Base-by-base conservation (phyloP, 2,113 vertebrate species). In the Macquaria australasica region DNA sequence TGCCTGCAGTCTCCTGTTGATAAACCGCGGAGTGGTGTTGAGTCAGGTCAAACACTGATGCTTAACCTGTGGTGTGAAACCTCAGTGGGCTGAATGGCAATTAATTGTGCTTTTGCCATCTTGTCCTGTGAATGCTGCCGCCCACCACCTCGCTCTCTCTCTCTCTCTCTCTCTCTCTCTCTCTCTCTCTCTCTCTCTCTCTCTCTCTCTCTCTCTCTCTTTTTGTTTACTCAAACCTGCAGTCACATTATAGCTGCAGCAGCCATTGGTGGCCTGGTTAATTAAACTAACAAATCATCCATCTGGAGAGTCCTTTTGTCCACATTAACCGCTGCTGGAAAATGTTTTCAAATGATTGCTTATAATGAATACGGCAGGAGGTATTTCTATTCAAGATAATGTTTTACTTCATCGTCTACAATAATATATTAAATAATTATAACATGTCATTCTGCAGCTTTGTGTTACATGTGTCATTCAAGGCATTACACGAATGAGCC, bases 251-350 rank as follows among this genome's bases (percentile, higher is more conserved):
- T 10, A 56, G 23, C 87, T 41, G 39, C 76, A 59, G 79, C 60
- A 25, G 60, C 71, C 60, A 43, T 43, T 45, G 41, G 34, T 68
- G 6, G 69, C 9, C 69, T 28, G 20, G 25, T 82, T 90, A 73
- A 83, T 81, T 51, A 88, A 85, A 87, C 82, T 55, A 74, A 82
- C 77, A 84, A 90, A 85, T 85, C 87, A 83, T 76, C 87, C 70
- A 18, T 75, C 76, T 67, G n/a, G 1, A 70, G 67, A 68, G 59
- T 72, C 39, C 58, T 76, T 88, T 89, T 89, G 79, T 88, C 50
- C 63, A 41, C 75, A 63, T 69, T 73, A 71, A 91, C 89, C 66
- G 8, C 72, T 39, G 59, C 63, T 70, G 68, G 45, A 59, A 74
- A 66, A 81, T 67, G 55, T 73, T 73, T 81, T 63, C 39, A 63